Base-by-base conservation (phyloP, 2,797 vertebrate genomes). In the Sphaeramia orbicularis region DNA sequence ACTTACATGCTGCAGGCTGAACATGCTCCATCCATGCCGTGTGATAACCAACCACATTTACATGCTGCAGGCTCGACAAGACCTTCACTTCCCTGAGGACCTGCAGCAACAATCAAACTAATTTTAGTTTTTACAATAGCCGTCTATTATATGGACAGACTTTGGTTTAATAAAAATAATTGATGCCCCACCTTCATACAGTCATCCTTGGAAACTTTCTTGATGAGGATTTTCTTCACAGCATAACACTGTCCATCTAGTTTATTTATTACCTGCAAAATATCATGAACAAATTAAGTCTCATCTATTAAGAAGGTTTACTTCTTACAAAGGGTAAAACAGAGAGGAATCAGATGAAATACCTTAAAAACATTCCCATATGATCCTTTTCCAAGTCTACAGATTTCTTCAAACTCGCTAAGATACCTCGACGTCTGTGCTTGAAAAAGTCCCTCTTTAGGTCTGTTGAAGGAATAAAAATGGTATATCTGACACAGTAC, bases 1-100 rank as follows among this genome's bases (percentile, higher is more conserved):
- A 86, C 90, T 88, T 68, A 94, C 93, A 19, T 24, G 74, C 35
- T 0, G 66, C 64, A 14, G 94, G 91, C 47, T 99, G 96, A 68
- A 97, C 95, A 14, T 99, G 96, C 18, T 99, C 98, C 93, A 99
- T 95, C 98, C 98, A 99, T 0, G 98, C 97, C 1, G 98, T 99
- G 91, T 99, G 97, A 71, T 99, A 99, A 10, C 98, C 98, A 1
- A 99, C 97, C 0, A 99, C 93, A 59, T 95, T 96, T 5, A 93
- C 89, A 55, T 99, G 97, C 81, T 98, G 96, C 50, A 99, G 90
- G 36, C 96, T 96, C 7, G 98, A 98, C 77, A 99, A 87, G 27
- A 99, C 93, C 90, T 99, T 99, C 19, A 97, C 98, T 86, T 99
- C 98, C 58, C 97, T 92, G 7, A 99, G 94, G 0, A 99, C 97